These are phyloP conservation scores for Hepsetus odoe DNA, from an alignment of 2,113 vertebrate genomes.

Conservation along the genomic window DNA sequence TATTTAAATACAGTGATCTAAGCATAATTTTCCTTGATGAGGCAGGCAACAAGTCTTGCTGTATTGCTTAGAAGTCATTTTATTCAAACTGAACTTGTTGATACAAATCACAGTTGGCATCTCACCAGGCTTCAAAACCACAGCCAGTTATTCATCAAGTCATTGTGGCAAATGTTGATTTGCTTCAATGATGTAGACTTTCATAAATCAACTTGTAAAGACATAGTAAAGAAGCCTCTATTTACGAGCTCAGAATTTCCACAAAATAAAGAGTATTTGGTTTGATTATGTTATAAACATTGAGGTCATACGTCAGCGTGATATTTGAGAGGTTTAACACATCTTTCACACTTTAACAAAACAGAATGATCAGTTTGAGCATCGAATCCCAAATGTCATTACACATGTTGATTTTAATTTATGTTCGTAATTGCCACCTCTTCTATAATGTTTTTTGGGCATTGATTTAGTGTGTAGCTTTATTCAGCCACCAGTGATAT, in stretches of 20 bases:
- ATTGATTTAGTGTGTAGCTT: background rate
- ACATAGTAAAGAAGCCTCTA: background rate
- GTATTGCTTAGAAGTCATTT: background rate
- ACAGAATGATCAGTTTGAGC: background rate
- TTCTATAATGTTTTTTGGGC: background rate
- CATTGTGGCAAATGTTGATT: conserved; percentile 6
- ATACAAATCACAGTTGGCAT: conserved; percentile 3
- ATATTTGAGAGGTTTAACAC: conserved; percentile 10
- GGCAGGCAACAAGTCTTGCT: background rate
- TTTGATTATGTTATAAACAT: conserved; percentile 13
- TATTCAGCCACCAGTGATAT: too few species aligned
- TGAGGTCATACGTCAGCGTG: conserved; percentile 28
- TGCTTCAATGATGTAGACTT: background rate
- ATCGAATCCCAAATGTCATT: background rate
- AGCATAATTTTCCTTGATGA: conserved; percentile 8
- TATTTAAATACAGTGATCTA: background rate
- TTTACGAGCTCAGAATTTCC: conserved; percentile 15
- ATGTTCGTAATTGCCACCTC: background rate
- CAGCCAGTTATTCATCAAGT: conserved; percentile 2
- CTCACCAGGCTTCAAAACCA: conserved; percentile 8
- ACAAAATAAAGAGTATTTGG: background rate
- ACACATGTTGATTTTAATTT: background rate
- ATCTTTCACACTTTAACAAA: background rate
- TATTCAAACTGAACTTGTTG: background rate
- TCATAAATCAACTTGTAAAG: conserved; percentile 14